Conservation (phyloP, 2,888 invertebrate species). For the Acanthococcus lagerstroemiae region DNA sequence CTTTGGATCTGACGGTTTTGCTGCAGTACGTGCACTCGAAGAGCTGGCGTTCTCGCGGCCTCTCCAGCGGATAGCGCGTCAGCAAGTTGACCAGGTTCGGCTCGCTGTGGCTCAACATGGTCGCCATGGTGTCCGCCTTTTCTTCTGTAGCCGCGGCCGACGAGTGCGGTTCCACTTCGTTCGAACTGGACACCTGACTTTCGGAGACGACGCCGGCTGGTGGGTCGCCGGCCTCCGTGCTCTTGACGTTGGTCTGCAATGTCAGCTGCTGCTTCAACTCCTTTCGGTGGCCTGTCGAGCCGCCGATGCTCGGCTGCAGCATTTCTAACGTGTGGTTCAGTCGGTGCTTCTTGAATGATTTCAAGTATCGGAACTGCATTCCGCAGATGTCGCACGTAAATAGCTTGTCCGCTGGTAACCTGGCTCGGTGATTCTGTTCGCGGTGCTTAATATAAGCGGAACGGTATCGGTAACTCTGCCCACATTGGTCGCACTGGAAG, state of each 20-base stretch:
- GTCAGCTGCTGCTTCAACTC: conserved; percentile 10
- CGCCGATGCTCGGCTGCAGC: conserved; percentile 48
- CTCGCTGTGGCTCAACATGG: background rate
- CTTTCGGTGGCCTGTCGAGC: conserved; percentile 15
- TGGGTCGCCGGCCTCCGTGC: background rate
- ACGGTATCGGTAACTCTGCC: conserved; percentile 78
- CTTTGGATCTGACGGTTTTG: conserved; percentile 77
- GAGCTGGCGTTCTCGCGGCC: conserved; percentile 59
- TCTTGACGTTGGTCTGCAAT: background rate
- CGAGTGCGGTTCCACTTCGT: conserved; percentile 49
- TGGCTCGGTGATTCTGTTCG: conserved; percentile 78
- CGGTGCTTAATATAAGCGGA: conserved; percentile 76
- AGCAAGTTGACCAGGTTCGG: conserved; percentile 4
- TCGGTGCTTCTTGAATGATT: conserved; percentile 81
- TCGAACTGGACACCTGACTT: conserved; percentile 61
- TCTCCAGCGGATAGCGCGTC: conserved; percentile 40
- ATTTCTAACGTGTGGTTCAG: conserved; percentile 76
- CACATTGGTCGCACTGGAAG: conserved; percentile 83
- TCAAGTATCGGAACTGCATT: conserved; percentile 82
- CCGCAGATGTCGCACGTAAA: conserved; percentile 87
- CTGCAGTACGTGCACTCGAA: conserved; percentile 84
- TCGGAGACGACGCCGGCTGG: conserved; percentile 40
- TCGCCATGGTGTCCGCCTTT: conserved; percentile 2
- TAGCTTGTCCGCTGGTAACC: conserved; percentile 76
- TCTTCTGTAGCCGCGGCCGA: conserved; percentile 1